Evolutionary conservation across 37 sponge, comb jelly and placozoan genomes (phyloP), one percentile per base, ranked within the genome.

Genomic region (Aplysina aerophoba): DNA sequence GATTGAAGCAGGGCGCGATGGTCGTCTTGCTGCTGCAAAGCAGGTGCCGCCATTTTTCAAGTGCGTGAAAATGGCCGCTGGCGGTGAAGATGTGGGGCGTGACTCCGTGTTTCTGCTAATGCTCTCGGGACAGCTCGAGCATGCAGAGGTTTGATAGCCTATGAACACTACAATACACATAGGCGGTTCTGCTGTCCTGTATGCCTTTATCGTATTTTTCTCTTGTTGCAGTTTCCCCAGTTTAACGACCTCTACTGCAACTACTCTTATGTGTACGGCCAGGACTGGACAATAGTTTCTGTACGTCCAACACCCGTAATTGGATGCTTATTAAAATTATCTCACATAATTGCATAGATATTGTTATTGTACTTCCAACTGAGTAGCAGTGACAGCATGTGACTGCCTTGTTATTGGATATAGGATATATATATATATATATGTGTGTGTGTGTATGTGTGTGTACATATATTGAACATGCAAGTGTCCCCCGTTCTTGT

Each of bases 241-340:
- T 96, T 81, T 83, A 94, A 98, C 85, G 93, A 93, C 8, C 90
- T 98, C 19, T 98, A 96, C 87, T 96, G 97, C 82, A 96, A 90
- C 77, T 94, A 92, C 59, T 90, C 93, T 4, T 96, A 93, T 79
- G 93, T 92, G 0, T 93, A 91, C 31, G 99, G 99, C 6, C 91
- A 92, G 64, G 99, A 98, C 67, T 98, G 99, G 99, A 88, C 90
- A 4, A 68, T 96, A 35, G 83, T 94, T 16, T 91, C 99, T 17
- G 98, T 95, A 66, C 79, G 95, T 81, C 24, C 38, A 15, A 44
- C 50, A 44, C 6, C 50, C 50, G 8, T 44, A 44, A 8, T 11
- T 44, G 50, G 50, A 8, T 11, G 50, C 50, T 44, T 8, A 44
- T 8, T 11, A 3, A 44, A 11, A 11, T 3, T 3, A 3, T 44